Base-by-base conservation (phyloP, 2,797 vertebrate genomes). In the Acanthopagrus latus region DNA sequence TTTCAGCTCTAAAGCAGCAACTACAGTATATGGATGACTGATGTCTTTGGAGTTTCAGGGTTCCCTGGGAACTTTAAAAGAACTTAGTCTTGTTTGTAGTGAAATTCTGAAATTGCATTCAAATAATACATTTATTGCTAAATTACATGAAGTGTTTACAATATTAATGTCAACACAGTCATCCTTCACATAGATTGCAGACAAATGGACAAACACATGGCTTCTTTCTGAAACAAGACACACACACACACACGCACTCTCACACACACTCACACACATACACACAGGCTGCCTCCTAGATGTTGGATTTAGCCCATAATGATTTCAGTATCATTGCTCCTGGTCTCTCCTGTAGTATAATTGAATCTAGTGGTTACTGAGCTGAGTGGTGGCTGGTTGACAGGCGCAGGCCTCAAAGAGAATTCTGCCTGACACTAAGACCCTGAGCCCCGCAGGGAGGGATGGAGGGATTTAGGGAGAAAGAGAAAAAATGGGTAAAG, bases 351-450 rank as follows among this genome's bases (percentile, higher is more conserved):
- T 87, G 74, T 79, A 62, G 80, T 89, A 82, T 89, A 91, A 90
- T 92, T 91, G 91, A 92, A 91, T 93, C 84, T 67, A 63, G 80
- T 80, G 73, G 88, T 81, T 86, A 68, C 80, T 70, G 81, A 82
- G 87, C 84, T 84, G 86, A 91, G 90, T 87, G 77, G 66, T 81
- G 78, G 72, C 80, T 89, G 88, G 77, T 76, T 93, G 91, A 91
- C 91, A 93, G 91, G 84, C 75, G 16, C 82, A 85, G 86, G 85
- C 78, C 91, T 92, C 83, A 86, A 84, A 90, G 85, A 83, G 85
- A 90, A 92, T 91, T 88, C 89, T 81, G 83, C 76, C 81, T 91
- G 88, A 95, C 93, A 93, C 90, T 94, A 92, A 95, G 85, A 93
- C 90, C 83, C 84, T 88, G 74, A 91, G 86, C 82, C 75, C 76